Percentiles rank a stretch among this genome's conserved stretches.
These are phyloP conservation scores for Tapirus indicus DNA, from an alignment of 2,797 vertebrate genomes.

Conservation along the genomic window DNA sequence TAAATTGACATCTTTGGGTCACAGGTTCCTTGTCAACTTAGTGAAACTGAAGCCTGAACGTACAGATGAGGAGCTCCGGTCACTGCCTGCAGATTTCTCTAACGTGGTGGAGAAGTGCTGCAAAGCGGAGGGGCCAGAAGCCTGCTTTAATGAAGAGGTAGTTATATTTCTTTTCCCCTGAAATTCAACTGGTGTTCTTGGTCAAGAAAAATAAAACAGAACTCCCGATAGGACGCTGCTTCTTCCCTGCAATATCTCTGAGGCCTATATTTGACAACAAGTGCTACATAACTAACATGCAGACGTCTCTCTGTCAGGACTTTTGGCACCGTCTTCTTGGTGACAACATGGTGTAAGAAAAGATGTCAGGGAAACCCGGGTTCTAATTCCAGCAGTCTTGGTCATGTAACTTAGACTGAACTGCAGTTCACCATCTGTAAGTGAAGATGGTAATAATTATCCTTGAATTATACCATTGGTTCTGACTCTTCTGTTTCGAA, in stretches of 20 bases:
- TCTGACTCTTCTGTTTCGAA: not conserved
- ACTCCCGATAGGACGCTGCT: not conserved
- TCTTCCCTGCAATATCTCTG: not conserved
- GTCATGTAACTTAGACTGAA: not conserved
- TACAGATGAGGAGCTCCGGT: not conserved
- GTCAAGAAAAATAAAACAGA: not conserved
- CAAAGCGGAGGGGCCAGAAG: accelerated
- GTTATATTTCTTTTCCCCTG: not conserved
- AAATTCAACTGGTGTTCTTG: not conserved
- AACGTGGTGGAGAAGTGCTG: constrained; percentile 73
- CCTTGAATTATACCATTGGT: not conserved
- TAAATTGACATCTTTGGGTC: not conserved
- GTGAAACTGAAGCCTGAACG: constrained; percentile 77
- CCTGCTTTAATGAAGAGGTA: constrained; percentile 81
- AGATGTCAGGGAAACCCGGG: not conserved
- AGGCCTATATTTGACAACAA: not conserved
- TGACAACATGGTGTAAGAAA: not conserved
- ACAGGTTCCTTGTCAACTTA: constrained; percentile 81
- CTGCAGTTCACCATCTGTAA: not conserved
- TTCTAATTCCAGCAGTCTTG: not conserved
- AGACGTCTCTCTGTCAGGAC: not conserved
- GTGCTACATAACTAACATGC: no score
- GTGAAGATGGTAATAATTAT: not conserved
- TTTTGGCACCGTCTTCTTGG: not conserved
- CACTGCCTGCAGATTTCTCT: not conserved